A percentile compares a stretch with the other conserved stretches of the same genome.
Conservation (phyloP, 37 sponge, comb jelly and placozoan genomes). For the Ianthella basta region DNA sequence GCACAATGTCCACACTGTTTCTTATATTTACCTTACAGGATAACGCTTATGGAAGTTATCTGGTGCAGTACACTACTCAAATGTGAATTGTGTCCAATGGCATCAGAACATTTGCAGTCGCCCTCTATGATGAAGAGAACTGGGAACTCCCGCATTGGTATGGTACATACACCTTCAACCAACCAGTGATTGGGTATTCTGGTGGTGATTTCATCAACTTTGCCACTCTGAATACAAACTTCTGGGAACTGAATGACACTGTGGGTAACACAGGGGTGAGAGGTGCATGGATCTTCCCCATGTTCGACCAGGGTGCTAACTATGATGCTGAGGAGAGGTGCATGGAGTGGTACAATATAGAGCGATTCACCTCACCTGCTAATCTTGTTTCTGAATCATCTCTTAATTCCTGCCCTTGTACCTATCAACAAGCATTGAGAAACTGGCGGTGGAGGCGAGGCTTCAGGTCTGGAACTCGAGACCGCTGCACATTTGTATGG, state of each 20-base stretch:
- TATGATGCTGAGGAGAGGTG: conserved; percentile 27
- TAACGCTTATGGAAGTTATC: too few species aligned
- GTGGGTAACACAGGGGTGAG: conserved; percentile 38
- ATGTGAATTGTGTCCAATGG: conserved; percentile 1
- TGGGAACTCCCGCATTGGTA: conserved; percentile 1
- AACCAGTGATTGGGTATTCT: conserved; percentile 55
- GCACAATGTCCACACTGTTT: not conserved
- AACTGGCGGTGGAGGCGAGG: conserved; percentile 47
- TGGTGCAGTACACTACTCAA: conserved; percentile 9
- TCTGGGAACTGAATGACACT: conserved; percentile 13
- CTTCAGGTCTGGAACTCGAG: conserved; percentile 37
- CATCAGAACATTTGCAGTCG: conserved; percentile 1
- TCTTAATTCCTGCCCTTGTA: conserved; percentile 59
- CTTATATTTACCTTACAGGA: not conserved
- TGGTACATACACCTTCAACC: not conserved
- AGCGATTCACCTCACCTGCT: not conserved
- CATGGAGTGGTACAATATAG: conserved; percentile 28
- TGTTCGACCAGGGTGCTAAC: not conserved
- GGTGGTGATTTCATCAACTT: conserved; percentile 41
- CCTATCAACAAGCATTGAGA: conserved; percentile 37
- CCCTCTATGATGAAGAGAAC: not conserved
- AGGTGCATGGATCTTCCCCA: conserved; percentile 57
- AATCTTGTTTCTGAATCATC: not conserved
- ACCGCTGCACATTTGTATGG: conserved; percentile 42
- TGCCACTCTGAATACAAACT: not conserved